Base-by-base conservation (phyloP, 1,140 invertebrate genomes). In the Bilobella aurantiaca region DNA sequence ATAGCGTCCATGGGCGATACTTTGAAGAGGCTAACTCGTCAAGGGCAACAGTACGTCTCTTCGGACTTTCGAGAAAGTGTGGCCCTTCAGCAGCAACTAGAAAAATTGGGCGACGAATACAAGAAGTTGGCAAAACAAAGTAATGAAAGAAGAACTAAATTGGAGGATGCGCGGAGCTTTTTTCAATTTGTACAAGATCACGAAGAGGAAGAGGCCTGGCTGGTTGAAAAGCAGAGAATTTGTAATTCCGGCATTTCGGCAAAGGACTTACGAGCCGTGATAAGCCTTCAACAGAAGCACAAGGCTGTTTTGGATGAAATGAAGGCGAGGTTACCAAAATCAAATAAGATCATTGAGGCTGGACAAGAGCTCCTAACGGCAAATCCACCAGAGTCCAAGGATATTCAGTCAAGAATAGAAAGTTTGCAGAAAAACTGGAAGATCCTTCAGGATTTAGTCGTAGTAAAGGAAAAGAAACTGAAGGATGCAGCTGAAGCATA, bases 171-270 rank as follows among this genome's bases (percentile, higher is more conserved):
- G 0, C 82, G 92, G 67, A 90, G 92, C 74, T 93, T 94, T 73
- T 96, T 90, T 76, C 93, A 96, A 75, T 98, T 98, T 78, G 81
- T 98, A 60, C 88, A 93, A 82, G 92, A 96, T 76, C 88, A 93
- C 70, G 91, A 91, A 69, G 91, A 93, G 71, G 93, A 96, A 78
- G 92, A 93, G 79, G 87, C 90, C 0, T 96, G 94, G 89, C 77
- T 96, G 27, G 84, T 91, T 8, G 93, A 97, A 74, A 94, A 95
- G 74, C 89, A 96, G 74, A 80, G 91, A 14, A 73, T 96, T 68
- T 96, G 92, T 76, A 86, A 87, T 73, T 85, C 90, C 3, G 90
- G 89, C 16, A 87, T 95, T n/a, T 86, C 89, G 0, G 92, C 91
- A 0, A 96, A 96, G 77, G 95, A 98, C 78, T 78, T 98, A 23